Conservation (phyloP, 2,113 vertebrate genomes). For the Orycteropus afer region DNA sequence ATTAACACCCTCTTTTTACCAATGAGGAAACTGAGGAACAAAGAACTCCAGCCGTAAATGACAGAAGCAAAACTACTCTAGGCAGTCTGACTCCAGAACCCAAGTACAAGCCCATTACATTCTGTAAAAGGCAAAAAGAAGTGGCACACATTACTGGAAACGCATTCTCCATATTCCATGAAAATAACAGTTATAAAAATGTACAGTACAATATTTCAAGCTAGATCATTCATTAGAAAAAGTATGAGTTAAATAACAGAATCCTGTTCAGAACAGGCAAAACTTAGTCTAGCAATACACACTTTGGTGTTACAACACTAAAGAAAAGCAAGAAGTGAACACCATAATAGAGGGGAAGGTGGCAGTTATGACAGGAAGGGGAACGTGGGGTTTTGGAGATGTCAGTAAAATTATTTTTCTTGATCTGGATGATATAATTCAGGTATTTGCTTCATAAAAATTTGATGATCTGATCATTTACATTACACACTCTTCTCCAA, state of each 20-base stretch:
- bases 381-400: neutral
- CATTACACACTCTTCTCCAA: neutral
- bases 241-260: neutral
- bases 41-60: neutral
- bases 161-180: neutral
- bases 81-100: neutral
- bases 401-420: neutral
- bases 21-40: neutral
- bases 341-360: neutral
- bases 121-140: neutral
- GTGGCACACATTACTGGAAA: neutral
- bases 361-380: neutral
- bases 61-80: neutral
- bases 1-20: conserved; percentile 32
- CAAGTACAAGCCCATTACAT: neutral
- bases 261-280: conserved; percentile 36
- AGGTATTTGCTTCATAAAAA: neutral
- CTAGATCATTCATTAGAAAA: neutral
- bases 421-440: neutral
- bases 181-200: conserved; percentile 35
- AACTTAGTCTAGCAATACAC: conserved; percentile 1
- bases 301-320: neutral
- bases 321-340: neutral
- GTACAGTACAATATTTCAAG: neutral
- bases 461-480: neutral